Conservation (phyloP, 2,113 vertebrate species). For the Megaleporinus macrocephalus region DNA sequence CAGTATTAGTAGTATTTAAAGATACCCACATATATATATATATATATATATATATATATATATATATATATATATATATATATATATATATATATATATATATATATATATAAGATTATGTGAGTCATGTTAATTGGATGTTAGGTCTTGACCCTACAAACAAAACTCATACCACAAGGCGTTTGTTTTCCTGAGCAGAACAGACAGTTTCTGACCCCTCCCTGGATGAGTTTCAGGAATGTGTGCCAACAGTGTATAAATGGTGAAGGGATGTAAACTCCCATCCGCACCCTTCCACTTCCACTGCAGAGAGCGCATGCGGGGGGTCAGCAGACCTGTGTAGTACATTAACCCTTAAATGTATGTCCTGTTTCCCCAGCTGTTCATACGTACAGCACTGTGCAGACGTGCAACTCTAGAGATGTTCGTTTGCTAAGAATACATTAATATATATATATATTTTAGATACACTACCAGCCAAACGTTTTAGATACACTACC, state of each 20-base stretch:
- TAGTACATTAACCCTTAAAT: background rate
- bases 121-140: background rate
- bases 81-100: too few species aligned
- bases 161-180: background rate
- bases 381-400: background rate
- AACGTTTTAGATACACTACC: too few species aligned
- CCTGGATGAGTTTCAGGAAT: background rate
- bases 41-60: too few species aligned
- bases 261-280: background rate
- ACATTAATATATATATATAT: too few species aligned
- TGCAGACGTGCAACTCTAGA: too few species aligned
- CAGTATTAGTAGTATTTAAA: too few species aligned
- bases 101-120: too few species aligned
- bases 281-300: background rate
- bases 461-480: too few species aligned
- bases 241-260: conserved; percentile 1
- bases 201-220: background rate
- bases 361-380: background rate
- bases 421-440: too few species aligned
- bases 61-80: too few species aligned
- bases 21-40: too few species aligned
- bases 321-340: background rate
- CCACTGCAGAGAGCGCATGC: background rate
- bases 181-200: background rate
- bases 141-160: background rate